Evolutionary conservation across 2,888 invertebrate genomes (phyloP).

Genomic region (Euplagia quadripunctaria): DNA sequence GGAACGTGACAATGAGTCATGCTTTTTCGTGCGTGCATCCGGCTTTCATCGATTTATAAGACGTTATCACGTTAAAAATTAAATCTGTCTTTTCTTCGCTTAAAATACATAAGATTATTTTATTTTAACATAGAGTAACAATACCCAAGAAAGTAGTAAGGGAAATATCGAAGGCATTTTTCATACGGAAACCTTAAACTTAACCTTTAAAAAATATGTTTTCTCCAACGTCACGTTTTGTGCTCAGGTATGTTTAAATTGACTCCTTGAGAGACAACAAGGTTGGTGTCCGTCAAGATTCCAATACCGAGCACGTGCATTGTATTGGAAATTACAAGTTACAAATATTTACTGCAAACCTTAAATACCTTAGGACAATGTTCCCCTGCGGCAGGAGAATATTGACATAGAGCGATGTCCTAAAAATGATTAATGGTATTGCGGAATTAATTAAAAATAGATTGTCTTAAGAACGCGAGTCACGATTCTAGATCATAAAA

Average conservation of each 20-base stretch:
- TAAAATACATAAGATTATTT: background rate
- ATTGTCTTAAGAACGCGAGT: slow-evolving; percentile 8
- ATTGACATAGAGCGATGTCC: background rate
- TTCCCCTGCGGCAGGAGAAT: too few relatives aligned
- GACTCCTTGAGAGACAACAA: background rate
- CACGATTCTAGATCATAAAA: slow-evolving; percentile 2
- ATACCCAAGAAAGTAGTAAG: background rate
- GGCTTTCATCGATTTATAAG: too few relatives aligned
- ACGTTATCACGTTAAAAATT: too few relatives aligned
- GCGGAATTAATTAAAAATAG: slow-evolving; percentile 4
- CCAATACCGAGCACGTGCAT: background rate
- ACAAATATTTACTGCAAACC: background rate
- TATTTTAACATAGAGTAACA: background rate
- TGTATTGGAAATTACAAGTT: background rate
- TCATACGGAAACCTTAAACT: background rate
- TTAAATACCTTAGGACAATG: background rate
- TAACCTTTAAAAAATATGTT: background rate
- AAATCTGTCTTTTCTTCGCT: too few relatives aligned
- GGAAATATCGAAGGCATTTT: background rate
- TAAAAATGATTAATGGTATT: background rate
- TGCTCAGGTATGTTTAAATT: background rate
- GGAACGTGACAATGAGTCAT: too few relatives aligned
- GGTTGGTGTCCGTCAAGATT: background rate
- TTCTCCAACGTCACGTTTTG: background rate
- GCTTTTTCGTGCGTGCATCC: too few relatives aligned